These are phyloP conservation scores for Scaptomyza pallida DNA, from an alignment of 1,140 invertebrate genomes.

Conservation along the genomic window DNA sequence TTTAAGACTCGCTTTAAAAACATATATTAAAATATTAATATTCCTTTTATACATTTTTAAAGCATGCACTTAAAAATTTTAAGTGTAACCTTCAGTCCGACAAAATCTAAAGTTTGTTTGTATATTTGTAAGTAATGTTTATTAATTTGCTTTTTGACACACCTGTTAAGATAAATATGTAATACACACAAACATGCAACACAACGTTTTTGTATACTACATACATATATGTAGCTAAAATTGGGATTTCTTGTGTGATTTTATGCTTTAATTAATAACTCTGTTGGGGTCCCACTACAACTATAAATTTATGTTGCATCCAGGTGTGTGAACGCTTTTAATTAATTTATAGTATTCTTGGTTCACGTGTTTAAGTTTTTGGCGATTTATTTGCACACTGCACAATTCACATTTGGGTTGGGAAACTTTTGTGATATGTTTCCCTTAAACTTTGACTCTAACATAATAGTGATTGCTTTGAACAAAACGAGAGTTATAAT, in stretches of 20 bases:
- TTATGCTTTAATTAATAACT: not conserved
- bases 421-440: not conserved
- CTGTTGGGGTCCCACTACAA: not conserved
- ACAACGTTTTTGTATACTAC: not conserved
- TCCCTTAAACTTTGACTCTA: not conserved
- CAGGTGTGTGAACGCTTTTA: not conserved
- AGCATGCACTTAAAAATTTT: not conserved
- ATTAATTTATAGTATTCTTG: no score
- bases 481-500: constrained; percentile 25
- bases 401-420: no score
- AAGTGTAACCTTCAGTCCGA: not conserved
- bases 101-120: constrained; percentile 1
- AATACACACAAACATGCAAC: constrained; percentile 13
- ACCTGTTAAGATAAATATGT: constrained; percentile 38
- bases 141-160: constrained; percentile 19
- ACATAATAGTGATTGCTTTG: not conserved
- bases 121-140: not conserved
- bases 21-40: not conserved
- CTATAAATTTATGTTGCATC: not conserved
- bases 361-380: no score
- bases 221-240: not conserved
- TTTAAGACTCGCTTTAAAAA: no score
- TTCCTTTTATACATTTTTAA: not conserved
- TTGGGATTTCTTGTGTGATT: not conserved
- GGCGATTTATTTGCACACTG: no score